Percentiles rank a stretch among this genome's conserved stretches.
Evolutionary conservation across 2,888 invertebrate genomes (phyloP).

Genomic region (Dasysyrphus tricinctus): DNA sequence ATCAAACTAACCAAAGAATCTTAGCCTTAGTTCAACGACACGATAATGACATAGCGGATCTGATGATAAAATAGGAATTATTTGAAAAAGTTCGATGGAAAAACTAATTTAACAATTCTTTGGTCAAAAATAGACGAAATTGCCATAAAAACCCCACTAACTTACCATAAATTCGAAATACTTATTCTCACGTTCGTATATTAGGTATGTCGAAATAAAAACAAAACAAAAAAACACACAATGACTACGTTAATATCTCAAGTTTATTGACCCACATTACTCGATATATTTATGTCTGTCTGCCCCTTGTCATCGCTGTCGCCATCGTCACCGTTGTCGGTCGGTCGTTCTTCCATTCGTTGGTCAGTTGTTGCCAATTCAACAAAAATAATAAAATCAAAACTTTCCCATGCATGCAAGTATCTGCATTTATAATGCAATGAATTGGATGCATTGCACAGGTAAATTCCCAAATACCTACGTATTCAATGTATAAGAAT

Average conservation of each 20-base stretch:
- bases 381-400: slow-evolving; percentile 41
- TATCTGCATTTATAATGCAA: slow-evolving; percentile 15
- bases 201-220: slow-evolving; percentile 29
- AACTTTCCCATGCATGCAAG: slow-evolving; percentile 47
- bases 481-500: too few species aligned
- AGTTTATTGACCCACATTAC: slow-evolving; percentile 66
- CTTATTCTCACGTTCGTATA: slow-evolving; percentile 31
- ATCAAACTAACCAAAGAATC: too few species aligned
- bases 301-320: slow-evolving; percentile 7
- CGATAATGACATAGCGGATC: too few species aligned
- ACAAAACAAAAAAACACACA: neutral
- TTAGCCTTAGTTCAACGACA: too few species aligned
- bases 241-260: slow-evolving; percentile 25
- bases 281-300: slow-evolving; percentile 51
- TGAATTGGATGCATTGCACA: slow-evolving; percentile 10
- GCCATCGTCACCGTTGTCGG: neutral
- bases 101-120: neutral
- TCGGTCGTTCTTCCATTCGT: neutral
- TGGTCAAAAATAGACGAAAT: neutral
- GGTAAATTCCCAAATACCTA: slow-evolving; percentile 5
- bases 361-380: slow-evolving; percentile 55
- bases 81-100: neutral
- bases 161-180: neutral
- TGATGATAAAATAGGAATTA: too few species aligned
- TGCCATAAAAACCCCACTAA: neutral